Conservation (phyloP, 2,888 invertebrate genomes). For the Capitulum mitella region DNA sequence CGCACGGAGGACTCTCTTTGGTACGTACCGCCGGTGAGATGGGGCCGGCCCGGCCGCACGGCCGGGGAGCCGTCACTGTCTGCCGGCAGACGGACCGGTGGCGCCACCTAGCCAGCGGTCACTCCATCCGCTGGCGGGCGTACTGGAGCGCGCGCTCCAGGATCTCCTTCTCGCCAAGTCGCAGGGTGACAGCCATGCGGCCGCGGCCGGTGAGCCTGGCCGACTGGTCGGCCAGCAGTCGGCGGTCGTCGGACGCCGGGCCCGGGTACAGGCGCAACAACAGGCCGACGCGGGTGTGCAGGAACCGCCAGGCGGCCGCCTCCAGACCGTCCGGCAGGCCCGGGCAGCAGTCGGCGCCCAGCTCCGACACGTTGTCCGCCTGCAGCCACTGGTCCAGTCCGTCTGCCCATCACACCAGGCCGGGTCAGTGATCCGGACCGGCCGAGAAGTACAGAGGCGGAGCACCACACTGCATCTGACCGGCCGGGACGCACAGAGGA, state of each 20-base stretch:
- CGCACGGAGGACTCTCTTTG: no score
- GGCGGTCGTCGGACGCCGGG: not conserved
- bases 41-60: no score
- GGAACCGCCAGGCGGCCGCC: not conserved
- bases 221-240: constrained; percentile 24
- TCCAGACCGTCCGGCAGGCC: not conserved
- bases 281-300: constrained; percentile 1
- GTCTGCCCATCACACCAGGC: not conserved
- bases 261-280: constrained; percentile 21
- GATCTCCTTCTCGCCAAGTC: constrained; percentile 21
- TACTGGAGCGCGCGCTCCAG: not conserved
- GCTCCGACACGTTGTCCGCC: not conserved
- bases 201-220: not conserved
- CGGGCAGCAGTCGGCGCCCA: constrained; percentile 4
- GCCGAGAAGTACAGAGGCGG: no score
- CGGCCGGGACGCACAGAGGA: no score
- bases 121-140: not conserved
- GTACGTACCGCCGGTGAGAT: no score
- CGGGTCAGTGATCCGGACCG: no score
- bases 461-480: not conserved
- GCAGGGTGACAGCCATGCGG: constrained; percentile 13
- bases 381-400: not conserved
- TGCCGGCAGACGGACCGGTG: no score
- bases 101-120: not conserved
- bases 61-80: no score